phyloP scores from a whole-genome alignment of 2,797 vertebrate genomes.

The Diglossa cyanea region DNA sequence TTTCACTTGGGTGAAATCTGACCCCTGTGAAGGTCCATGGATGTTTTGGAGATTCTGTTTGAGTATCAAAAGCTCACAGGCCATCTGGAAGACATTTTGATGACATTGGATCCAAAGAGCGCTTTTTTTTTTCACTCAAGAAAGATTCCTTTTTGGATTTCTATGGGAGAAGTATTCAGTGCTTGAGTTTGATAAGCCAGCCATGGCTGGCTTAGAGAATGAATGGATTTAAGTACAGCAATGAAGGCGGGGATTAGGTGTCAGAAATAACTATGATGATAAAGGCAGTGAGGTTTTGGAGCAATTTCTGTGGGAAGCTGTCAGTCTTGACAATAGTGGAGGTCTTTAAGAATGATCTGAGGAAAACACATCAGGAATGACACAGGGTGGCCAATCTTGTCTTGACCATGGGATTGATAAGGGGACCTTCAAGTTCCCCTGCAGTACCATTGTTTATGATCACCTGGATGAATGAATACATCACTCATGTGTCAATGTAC shows the following conservation, averaged over 20 bases:
- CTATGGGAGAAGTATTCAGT: not conserved
- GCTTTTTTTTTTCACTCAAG: not conserved
- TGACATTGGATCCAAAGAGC: not conserved
- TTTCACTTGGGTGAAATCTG: constrained; percentile 10
- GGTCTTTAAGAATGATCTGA: not conserved
- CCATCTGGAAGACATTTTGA: constrained; percentile 10
- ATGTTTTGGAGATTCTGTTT: not conserved
- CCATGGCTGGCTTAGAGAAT: not conserved
- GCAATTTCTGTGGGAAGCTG: not conserved
- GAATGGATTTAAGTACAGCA: not conserved
- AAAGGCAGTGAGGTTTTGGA: not conserved
- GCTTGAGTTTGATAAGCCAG: not conserved
- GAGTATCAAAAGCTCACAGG: not conserved
- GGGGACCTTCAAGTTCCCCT: not conserved
- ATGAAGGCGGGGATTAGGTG: not conserved
- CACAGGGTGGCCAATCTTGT: not conserved
- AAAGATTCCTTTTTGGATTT: not conserved
- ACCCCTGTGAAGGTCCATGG: not conserved
- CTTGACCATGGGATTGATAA: accelerated
- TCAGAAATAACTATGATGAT: not conserved
- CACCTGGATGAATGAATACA: not conserved
- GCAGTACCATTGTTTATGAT: not conserved
- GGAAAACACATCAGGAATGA: not conserved
- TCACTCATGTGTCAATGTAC: not conserved
- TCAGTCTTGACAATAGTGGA: not conserved